Base-by-base conservation (phyloP, 2,888 invertebrate species). In the Hydroisotoma schaefferi region DNA sequence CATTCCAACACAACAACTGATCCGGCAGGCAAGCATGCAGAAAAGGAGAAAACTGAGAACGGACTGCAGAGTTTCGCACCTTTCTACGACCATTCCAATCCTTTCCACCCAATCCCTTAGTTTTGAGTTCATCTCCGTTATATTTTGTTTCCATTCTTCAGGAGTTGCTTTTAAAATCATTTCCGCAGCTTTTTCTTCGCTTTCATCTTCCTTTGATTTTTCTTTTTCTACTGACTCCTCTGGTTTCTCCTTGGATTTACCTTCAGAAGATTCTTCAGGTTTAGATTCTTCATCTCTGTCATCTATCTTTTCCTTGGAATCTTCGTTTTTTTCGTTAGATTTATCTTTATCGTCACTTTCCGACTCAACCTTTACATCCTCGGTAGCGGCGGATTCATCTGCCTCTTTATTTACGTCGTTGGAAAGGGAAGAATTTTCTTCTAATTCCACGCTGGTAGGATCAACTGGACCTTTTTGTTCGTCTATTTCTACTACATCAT, bases 51-150 rank as follows among this genome's bases (percentile, higher is more conserved):
- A 61, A 61, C 58, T 59, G 62, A 63, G 59, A 63, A 51, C 37
- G 63, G 69, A 68, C 70, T 71, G 69, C 71, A 71, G 67, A 71
- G 71, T 68, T 71, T 68, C 69, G 70, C 67, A 67, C 72, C 70
- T 72, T 69, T 69, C 65, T 53, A 69, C 55, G 22, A 69, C 60
- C 59, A 56, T 60, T 58, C 68, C 69, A 52, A 72, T 70, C 59
- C 67, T 48, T 28, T 59, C 61, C 26, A 60, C 57, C 71, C 72
- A 70, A 47, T 66, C 67, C 29, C 53, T 37, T n/a, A 72, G 33
- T 61, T 62, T 62, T 2, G 46, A 37, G 53, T 68, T 71, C 59
- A 66, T 59, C 53, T 66, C 66, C 49, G 54, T 52, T 23, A 70
- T 47, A 54, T 57, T 61, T 28, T 60, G 53, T 52, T 63, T 67